phyloP scores from a whole-genome alignment of 2,888 invertebrate genomes.

The Tethea ocularis region DNA sequence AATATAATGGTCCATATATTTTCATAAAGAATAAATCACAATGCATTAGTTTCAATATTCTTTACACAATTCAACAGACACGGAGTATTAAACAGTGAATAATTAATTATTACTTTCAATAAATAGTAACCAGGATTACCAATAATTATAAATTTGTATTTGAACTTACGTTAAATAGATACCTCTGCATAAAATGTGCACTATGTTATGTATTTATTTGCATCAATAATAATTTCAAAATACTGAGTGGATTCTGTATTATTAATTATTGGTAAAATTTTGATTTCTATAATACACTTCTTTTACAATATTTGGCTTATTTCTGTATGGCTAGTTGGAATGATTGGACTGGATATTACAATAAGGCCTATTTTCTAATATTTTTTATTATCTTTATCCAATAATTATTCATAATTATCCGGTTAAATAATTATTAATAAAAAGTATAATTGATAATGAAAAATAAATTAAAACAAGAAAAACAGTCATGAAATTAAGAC shows the following conservation, averaged over 20 bases:
- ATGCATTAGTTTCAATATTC: constrained; percentile 66
- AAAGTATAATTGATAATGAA: no score
- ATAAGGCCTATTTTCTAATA: neutral
- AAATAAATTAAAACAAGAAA: no score
- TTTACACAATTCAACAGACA: constrained; percentile 62
- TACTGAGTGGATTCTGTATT: constrained; percentile 11
- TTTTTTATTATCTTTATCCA: no score
- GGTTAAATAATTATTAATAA: no score
- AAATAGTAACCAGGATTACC: neutral
- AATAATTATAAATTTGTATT: constrained; percentile 9
- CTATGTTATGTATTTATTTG: neutral
- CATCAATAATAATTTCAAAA: constrained; percentile 9
- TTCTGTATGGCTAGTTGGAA: constrained; percentile 1
- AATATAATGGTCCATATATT: constrained; percentile 80
- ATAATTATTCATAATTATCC: no score
- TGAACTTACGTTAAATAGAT: constrained; percentile 6
- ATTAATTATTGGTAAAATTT: constrained; percentile 5
- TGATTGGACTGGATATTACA: constrained; percentile 1
- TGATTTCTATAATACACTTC: neutral
- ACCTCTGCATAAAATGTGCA: neutral
- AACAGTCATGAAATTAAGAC: no score
- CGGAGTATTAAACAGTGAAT: constrained; percentile 63
- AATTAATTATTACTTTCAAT: constrained; percentile 19
- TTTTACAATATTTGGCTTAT: constrained; percentile 3
- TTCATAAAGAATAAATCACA: constrained; percentile 80